Percentiles rank a stretch among this genome's conserved stretches.
Evolutionary conservation across 2,113 vertebrate species (phyloP).

Genomic region (Emydura subglobosa): DNA sequence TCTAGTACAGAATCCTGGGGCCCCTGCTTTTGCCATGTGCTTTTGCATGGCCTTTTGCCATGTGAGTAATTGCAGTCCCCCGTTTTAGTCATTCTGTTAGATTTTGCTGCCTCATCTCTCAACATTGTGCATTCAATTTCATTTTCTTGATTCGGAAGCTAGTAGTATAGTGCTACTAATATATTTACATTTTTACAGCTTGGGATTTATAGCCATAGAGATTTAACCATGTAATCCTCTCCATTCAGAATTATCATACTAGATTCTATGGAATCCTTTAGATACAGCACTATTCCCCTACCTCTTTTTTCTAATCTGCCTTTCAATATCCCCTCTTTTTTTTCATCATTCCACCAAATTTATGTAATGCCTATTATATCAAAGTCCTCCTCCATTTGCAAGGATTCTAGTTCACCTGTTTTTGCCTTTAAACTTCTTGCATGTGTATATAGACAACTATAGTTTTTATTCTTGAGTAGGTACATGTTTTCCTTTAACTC

Average conservation of each 20-base stretch:
- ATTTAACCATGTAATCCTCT: not conserved
- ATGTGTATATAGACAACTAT: not conserved
- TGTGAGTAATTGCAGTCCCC: not conserved
- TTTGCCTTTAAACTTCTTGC: not conserved
- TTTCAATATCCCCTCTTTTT: not conserved
- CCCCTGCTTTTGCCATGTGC: not conserved
- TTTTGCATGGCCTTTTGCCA: not conserved
- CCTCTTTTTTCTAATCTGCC: not conserved
- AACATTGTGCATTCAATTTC: not conserved
- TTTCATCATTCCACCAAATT: not conserved
- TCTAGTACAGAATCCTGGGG: not conserved
- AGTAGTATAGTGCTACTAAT: not conserved
- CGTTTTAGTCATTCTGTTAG: not conserved
- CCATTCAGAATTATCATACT: not conserved
- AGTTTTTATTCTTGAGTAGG: not conserved
- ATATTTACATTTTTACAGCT: not conserved
- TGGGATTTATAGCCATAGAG: rapidly evolving
- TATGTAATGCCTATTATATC: not conserved
- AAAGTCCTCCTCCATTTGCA: not conserved
- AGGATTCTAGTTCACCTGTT: not conserved
- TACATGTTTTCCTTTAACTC: not conserved
- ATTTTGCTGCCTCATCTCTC: not conserved
- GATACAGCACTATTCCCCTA: not conserved
- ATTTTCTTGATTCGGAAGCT: not conserved
- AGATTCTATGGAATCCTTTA: not conserved